phyloP scores from a whole-genome alignment of 2,888 invertebrate genomes.

The Cheilosia impressa region DNA sequence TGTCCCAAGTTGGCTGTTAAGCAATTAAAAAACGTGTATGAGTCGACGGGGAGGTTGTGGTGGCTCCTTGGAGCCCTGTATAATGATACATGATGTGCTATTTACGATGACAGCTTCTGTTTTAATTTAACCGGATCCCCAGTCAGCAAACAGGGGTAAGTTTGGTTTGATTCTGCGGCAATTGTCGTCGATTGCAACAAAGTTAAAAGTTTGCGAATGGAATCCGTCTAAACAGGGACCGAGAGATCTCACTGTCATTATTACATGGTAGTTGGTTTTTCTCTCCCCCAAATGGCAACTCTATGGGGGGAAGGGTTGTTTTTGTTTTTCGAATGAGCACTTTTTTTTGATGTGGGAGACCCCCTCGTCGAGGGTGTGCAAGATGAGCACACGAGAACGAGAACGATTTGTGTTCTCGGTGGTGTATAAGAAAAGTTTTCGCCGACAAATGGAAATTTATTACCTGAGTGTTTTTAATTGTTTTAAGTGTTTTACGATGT shows the following conservation, averaged over 20 bases:
- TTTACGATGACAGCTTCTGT: constrained; percentile 82
- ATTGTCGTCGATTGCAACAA: constrained; percentile 72
- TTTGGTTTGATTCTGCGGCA: constrained; percentile 47
- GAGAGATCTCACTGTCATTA: constrained; percentile 36
- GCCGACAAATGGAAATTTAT: constrained; percentile 79
- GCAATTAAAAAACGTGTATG: constrained; percentile 82
- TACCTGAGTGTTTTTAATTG: constrained; percentile 82
- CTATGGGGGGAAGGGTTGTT: constrained; percentile 43
- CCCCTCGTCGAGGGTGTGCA: not conserved
- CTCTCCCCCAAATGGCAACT: not conserved
- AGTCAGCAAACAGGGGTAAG: constrained; percentile 50
- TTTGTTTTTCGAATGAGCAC: constrained; percentile 13
- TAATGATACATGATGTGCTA: constrained; percentile 82
- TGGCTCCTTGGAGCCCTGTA: constrained; percentile 68
- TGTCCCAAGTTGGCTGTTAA: constrained; percentile 81
- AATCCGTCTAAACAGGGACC: constrained; percentile 16
- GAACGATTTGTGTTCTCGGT: constrained; percentile 30
- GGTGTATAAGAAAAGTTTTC: constrained; percentile 74
- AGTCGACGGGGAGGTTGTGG: constrained; percentile 34
- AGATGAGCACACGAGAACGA: constrained; percentile 15
- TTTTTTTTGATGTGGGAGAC: not conserved
- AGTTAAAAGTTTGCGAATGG: constrained; percentile 73
- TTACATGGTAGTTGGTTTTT: constrained; percentile 54
- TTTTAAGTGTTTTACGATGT: constrained; percentile 81
- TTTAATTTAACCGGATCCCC: constrained; percentile 78